phyloP scores from a whole-genome alignment of 2,113 vertebrate genomes.

The Pungitius pungitius region DNA sequence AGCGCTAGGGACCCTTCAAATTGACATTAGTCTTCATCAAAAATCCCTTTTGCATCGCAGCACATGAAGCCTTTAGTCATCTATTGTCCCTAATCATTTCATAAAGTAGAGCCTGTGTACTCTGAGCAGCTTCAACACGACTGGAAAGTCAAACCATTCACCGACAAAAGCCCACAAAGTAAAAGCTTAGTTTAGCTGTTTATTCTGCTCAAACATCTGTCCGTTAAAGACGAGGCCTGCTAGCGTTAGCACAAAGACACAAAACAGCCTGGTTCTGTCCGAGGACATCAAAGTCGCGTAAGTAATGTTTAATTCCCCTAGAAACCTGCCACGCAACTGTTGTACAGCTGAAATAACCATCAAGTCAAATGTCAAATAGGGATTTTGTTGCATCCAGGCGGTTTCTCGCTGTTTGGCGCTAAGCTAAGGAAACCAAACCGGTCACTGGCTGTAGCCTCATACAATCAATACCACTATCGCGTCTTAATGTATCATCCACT shows the following conservation, averaged over 20 bases:
- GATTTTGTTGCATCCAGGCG: not conserved
- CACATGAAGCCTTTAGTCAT: not conserved
- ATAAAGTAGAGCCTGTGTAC: not conserved
- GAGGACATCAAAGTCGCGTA: no score
- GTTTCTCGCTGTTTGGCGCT: not conserved
- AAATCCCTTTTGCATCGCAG: not conserved
- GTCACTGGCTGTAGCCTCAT: not conserved
- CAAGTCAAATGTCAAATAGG: not conserved
- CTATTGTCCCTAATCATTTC: not conserved
- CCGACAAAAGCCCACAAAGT: conserved; percentile 17
- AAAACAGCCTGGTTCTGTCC: not conserved
- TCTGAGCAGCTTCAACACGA: conserved; percentile 2
- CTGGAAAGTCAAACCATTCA: conserved; percentile 1
- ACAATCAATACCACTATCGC: no score
- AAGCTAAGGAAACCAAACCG: not conserved
- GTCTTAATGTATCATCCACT: no score
- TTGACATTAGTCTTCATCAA: conserved; percentile 11
- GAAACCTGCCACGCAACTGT: not conserved
- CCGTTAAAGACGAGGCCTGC: not conserved
- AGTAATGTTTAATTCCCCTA: not conserved
- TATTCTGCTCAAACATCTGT: not conserved
- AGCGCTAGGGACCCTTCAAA: not conserved
- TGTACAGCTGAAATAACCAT: not conserved
- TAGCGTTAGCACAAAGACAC: not conserved
- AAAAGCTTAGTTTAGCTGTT: conserved; percentile 17